Evolutionary conservation across 2,797 vertebrate genomes (phyloP).

Genomic region (Avahi laniger): DNA sequence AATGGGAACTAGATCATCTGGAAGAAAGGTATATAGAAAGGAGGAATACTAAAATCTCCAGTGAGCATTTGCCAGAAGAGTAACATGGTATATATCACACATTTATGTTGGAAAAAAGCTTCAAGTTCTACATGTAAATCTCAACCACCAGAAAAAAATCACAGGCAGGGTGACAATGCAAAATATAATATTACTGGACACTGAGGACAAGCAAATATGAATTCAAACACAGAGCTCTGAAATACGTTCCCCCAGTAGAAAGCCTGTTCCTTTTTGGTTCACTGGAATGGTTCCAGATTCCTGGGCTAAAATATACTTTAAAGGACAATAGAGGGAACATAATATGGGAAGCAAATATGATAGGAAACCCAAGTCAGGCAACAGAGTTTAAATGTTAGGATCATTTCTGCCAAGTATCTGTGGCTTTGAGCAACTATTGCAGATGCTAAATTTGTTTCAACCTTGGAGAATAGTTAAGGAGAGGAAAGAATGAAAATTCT

Average conservation of each 20-base stretch:
- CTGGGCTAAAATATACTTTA: background rate
- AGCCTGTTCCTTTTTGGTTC: background rate
- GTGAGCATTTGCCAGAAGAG: background rate
- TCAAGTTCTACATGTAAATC: background rate
- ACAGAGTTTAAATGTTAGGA: background rate
- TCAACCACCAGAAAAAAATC: background rate
- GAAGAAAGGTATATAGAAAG: background rate
- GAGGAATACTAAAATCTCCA: background rate
- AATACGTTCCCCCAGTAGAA: background rate
- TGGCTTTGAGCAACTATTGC: background rate
- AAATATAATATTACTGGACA: background rate
- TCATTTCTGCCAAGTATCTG: background rate
- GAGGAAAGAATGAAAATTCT: background rate
- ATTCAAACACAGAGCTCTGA: background rate
- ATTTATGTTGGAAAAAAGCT: background rate
- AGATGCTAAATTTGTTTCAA: constrained; percentile 26
- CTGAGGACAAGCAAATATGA: background rate
- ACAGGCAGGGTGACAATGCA: background rate
- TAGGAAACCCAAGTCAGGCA: background rate
- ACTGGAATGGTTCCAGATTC: background rate
- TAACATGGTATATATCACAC: background rate
- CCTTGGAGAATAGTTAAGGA: background rate
- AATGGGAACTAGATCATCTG: background rate
- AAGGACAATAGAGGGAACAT: background rate
- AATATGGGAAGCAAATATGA: background rate